Evolutionary conservation across 2,113 vertebrate genomes (phyloP).

Genomic region (Lophochroa leadbeateri): DNA sequence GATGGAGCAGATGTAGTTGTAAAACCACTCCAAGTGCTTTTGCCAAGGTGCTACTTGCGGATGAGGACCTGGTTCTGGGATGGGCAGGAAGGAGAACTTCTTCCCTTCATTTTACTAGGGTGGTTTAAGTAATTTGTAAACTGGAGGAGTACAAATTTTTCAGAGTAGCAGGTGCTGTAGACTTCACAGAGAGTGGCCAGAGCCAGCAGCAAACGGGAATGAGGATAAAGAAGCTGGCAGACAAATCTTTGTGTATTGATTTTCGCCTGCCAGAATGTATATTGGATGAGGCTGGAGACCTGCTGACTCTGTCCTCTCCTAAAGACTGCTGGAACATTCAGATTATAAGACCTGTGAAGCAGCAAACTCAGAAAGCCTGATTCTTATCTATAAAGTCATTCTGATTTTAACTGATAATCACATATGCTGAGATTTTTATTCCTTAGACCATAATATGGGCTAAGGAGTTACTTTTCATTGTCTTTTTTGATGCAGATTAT

Average conservation of each 20-base stretch:
- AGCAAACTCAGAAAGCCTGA: background rate
- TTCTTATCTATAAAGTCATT: background rate
- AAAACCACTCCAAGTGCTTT: background rate
- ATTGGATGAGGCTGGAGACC: conserved; percentile 31
- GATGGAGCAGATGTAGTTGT: conserved; percentile 33
- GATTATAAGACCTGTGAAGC: background rate
- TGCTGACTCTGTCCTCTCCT: conserved; percentile 28
- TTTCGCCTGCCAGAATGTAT: conserved; percentile 29
- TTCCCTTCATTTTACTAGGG: background rate
- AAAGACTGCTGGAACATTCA: conserved; percentile 20
- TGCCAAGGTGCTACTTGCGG: background rate
- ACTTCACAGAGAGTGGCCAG: background rate
- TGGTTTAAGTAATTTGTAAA: conserved; percentile 31
- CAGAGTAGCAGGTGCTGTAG: background rate
- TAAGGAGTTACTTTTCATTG: background rate
- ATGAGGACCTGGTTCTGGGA: background rate
- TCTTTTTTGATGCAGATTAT: background rate
- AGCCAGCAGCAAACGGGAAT: background rate
- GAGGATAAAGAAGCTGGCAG: conserved; percentile 38
- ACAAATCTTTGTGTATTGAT: conserved; percentile 22
- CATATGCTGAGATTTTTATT: background rate
- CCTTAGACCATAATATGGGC: background rate
- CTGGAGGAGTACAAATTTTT: background rate
- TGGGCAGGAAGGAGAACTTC: background rate
- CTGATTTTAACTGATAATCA: background rate